These are phyloP conservation scores for Dolomedes plantarius DNA, from an alignment of 2,888 invertebrate species.

Conservation along the genomic window DNA sequence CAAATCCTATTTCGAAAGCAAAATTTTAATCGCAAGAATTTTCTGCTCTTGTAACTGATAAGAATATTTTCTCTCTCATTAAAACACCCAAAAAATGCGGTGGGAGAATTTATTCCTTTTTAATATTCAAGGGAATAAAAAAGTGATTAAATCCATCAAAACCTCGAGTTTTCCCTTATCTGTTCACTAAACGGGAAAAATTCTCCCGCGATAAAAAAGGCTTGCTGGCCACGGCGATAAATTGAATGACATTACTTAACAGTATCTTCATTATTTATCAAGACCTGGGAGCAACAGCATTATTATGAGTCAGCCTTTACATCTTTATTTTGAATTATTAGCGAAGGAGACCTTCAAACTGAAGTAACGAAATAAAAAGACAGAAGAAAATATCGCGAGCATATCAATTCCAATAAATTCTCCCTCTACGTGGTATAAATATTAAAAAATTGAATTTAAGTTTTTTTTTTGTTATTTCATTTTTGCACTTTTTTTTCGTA, in stretches of 20 bases:
- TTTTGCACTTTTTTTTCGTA: not conserved
- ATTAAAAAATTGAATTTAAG: constrained; percentile 4
- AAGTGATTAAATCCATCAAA: not conserved
- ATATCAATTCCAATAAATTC: constrained; percentile 3
- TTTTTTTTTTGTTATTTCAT: not conserved
- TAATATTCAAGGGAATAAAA: not conserved
- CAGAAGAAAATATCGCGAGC: not conserved
- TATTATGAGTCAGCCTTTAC: not conserved
- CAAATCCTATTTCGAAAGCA: too few relatives aligned
- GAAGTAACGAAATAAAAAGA: not conserved
- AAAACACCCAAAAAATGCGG: too few relatives aligned
- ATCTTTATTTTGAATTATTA: constrained; percentile 14
- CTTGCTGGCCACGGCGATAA: not conserved
- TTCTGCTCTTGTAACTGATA: too few relatives aligned
- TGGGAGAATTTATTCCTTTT: too few relatives aligned
- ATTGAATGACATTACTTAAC: not conserved
- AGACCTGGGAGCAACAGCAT: not conserved
- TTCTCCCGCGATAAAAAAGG: not conserved
- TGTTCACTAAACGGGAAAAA: not conserved
- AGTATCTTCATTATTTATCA: not conserved
- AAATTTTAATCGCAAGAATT: too few relatives aligned
- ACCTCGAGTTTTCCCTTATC: not conserved
- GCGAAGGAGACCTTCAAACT: not conserved
- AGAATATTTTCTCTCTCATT: too few relatives aligned
- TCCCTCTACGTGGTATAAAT: not conserved